phyloP scores from a whole-genome alignment of 2,888 invertebrate genomes.

The Strigamia transsilvanica region DNA sequence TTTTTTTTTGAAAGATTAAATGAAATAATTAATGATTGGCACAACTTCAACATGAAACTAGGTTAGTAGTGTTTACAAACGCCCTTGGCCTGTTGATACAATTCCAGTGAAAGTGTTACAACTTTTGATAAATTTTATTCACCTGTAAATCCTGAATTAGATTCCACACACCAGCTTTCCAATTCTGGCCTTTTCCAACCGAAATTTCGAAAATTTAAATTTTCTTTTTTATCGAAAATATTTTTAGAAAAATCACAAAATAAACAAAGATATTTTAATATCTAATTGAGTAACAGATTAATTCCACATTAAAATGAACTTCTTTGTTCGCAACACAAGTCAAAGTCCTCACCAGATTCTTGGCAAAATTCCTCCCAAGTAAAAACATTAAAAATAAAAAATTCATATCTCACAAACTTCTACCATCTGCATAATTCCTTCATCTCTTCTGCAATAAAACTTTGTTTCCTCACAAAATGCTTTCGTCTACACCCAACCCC shows the following conservation, averaged over 20 bases:
- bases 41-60: neutral
- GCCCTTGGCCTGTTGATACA: slow-evolving; percentile 31
- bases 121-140: neutral
- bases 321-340: neutral
- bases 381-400: neutral
- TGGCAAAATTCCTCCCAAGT: neutral
- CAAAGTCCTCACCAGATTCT: neutral
- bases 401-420: slow-evolving; percentile 17
- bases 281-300: neutral
- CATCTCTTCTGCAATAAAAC: neutral
- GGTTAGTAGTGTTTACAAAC: slow-evolving; percentile 22
- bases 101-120: slow-evolving; percentile 34
- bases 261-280: neutral
- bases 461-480: no score
- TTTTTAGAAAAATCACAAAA: no score
- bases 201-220: no score
- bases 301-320: neutral
- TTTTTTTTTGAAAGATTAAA: neutral
- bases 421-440: slow-evolving; percentile 19
- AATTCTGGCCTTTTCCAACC: no score
- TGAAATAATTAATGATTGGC: neutral
- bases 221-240: no score
- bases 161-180: neutral
- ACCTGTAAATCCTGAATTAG: slow-evolving; percentile 6
- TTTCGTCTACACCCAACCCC: neutral